Evolutionary conservation across 2,888 invertebrate genomes (phyloP), one percentile per base, ranked within the genome.

Genomic region (Trissolcus japonicus): DNA sequence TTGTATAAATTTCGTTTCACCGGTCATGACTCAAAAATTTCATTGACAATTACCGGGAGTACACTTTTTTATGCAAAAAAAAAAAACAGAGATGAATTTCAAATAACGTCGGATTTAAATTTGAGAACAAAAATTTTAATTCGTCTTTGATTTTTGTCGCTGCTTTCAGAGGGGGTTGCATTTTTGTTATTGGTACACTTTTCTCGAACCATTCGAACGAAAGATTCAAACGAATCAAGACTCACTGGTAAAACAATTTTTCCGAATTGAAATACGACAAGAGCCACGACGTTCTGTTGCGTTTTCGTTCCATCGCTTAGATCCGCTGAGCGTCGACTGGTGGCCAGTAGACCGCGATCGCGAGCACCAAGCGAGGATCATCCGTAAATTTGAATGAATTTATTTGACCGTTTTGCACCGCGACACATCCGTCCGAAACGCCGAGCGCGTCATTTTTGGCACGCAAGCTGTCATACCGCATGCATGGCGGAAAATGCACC

Each of bases 371-470:
- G 57, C 54, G 63, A 62, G 57, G 65, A 73, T 74, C 81, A 75
- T 81, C 78, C 82, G 80, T 82, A 78, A 79, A 80, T 82, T 79
- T 73, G 79, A 79, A 79, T n/a, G 81, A 68, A 82, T 83, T 83
- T 82, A 83, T 57, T 59, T 54, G 53, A 29, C 40, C 53, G 61
- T 53, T 71, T 82, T 59, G 63, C 76, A 61, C 17, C 62, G 57
- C 67, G 35, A 43, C 40, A 56, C 62, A 67, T 71, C 54, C 71
- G 73, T 56, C 65, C 73, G 65, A 74, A 65, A 60, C 63, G 46
- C 55, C 48, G 65, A 68, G 73, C 73, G 56, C 69, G 69, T 66
- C 76, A 71, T 77, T 73, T 63, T 56, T 73, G 35, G 68, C 63
- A 77, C 68, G 73, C 73, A 71, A 76, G 61, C 61, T 76, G 65